Conservation (phyloP, 2,888 invertebrate species). For the Cryptosula pallasiana region DNA sequence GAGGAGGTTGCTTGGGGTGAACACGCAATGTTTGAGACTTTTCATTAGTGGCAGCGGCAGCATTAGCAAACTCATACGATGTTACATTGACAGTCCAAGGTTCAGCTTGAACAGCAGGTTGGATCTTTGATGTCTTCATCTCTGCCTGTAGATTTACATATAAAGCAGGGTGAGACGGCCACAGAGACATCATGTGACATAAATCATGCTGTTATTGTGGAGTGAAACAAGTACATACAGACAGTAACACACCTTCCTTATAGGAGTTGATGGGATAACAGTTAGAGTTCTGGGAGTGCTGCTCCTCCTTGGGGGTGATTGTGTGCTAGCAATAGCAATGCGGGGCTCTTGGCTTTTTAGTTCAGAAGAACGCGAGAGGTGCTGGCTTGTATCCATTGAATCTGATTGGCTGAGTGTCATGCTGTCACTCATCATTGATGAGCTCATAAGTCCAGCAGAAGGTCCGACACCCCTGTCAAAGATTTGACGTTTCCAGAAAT, state of each 20-base stretch:
- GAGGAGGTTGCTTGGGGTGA: conserved; percentile 20
- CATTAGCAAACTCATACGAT: conserved; percentile 11
- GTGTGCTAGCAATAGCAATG: neutral
- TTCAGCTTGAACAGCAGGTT: neutral
- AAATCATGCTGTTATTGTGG: too few relatives aligned
- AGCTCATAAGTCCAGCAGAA: neutral
- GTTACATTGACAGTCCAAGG: conserved; percentile 24
- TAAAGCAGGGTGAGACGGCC: neutral
- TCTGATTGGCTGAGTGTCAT: neutral
- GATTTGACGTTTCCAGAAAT: too few relatives aligned
- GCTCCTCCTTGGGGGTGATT: neutral
- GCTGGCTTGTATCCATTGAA: neutral
- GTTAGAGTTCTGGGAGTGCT: neutral
- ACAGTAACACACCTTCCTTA: neutral
- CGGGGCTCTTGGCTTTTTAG: neutral
- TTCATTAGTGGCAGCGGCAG: neutral
- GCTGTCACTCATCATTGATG: conserved; percentile 12
- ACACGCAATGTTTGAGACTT: neutral
- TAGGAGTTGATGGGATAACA: neutral
- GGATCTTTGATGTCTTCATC: neutral
- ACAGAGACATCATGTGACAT: too few relatives aligned
- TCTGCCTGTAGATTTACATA: neutral
- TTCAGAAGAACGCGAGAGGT: neutral
- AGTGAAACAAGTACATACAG: too few relatives aligned
- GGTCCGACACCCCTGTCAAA: conserved; percentile 17